Evolutionary conservation across 2,113 vertebrate genomes (phyloP).

Genomic region (Cariama cristata): DNA sequence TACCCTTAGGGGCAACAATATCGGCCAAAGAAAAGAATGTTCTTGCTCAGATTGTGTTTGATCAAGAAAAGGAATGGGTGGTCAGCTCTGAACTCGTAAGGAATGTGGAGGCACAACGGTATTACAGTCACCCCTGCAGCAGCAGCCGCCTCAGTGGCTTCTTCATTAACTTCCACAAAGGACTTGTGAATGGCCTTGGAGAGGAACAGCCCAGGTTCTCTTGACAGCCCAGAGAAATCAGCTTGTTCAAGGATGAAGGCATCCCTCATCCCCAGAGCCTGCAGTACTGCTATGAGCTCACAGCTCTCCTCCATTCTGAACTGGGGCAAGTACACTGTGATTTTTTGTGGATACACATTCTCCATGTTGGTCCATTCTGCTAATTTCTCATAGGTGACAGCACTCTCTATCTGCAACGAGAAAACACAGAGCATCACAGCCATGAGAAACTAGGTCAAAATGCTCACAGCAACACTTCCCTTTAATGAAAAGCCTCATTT

Average conservation of each 20-base stretch:
- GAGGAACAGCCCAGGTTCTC: fast-evolving
- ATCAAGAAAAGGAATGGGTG: conserved; percentile 84
- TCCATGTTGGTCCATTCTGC: not conserved
- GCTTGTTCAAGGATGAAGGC: not conserved
- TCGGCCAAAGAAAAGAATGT: conserved; percentile 74
- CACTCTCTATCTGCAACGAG: not conserved
- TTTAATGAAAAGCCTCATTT: not conserved
- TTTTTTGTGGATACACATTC: fast-evolving
- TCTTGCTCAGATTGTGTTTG: conserved; percentile 68
- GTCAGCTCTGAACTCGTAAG: conserved; percentile 58
- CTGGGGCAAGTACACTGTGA: not conserved
- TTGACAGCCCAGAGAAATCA: conserved; percentile 28
- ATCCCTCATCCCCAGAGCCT: not conserved
- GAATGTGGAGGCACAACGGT: fast-evolving
- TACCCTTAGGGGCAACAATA: conserved; percentile 55
- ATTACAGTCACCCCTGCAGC: fast-evolving
- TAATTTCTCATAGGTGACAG: conserved; percentile 20
- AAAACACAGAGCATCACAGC: not conserved
- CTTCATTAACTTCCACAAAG: conserved; percentile 15
- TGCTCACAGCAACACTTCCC: not conserved
- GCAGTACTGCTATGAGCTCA: not conserved
- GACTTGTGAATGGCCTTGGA: not conserved
- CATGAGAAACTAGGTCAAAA: not conserved
- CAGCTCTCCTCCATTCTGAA: not conserved
- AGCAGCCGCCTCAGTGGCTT: not conserved